Evolutionary conservation across 2,888 invertebrate genomes (phyloP).

Genomic region (Zeuzera pyrina): DNA sequence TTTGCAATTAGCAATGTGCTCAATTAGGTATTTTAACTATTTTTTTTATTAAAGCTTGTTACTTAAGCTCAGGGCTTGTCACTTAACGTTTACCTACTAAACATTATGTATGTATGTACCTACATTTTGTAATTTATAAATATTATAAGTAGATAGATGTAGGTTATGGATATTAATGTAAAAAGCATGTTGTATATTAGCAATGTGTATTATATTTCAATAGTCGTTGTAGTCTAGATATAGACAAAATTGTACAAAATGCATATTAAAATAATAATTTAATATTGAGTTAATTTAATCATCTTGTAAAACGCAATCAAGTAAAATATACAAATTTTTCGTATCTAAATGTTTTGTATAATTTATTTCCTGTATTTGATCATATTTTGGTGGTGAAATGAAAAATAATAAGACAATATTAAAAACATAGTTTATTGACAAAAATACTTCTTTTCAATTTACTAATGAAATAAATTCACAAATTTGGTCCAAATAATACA

Average conservation of each 20-base stretch:
- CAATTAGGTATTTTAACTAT: slow-evolving; percentile 33
- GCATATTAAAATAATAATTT: slow-evolving; percentile 64
- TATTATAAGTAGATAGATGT: slow-evolving; percentile 37
- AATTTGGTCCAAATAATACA: no score
- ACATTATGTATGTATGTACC: slow-evolving; percentile 27
- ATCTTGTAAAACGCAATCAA: slow-evolving; percentile 71
- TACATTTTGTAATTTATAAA: slow-evolving; percentile 47
- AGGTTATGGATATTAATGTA: slow-evolving; percentile 53
- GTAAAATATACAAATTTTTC: slow-evolving; percentile 70
- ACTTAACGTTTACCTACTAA: slow-evolving; percentile 24
- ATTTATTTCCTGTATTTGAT: neutral
- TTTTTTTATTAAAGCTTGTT: slow-evolving; percentile 29
- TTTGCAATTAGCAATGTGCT: slow-evolving; percentile 23
- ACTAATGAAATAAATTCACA: no score
- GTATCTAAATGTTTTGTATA: slow-evolving; percentile 31
- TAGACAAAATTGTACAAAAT: slow-evolving; percentile 72
- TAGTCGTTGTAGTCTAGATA: slow-evolving; percentile 63
- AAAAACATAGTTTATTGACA: no score
- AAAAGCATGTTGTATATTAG: slow-evolving; percentile 68
- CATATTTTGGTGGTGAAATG: neutral
- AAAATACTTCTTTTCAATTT: no score
- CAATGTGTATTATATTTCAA: slow-evolving; percentile 63
- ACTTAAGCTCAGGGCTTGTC: slow-evolving; percentile 26
- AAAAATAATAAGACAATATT: neutral
- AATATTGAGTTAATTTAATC: slow-evolving; percentile 65